phyloP scores from a whole-genome alignment of 2,888 invertebrate genomes.

The Venusia cambrica region DNA sequence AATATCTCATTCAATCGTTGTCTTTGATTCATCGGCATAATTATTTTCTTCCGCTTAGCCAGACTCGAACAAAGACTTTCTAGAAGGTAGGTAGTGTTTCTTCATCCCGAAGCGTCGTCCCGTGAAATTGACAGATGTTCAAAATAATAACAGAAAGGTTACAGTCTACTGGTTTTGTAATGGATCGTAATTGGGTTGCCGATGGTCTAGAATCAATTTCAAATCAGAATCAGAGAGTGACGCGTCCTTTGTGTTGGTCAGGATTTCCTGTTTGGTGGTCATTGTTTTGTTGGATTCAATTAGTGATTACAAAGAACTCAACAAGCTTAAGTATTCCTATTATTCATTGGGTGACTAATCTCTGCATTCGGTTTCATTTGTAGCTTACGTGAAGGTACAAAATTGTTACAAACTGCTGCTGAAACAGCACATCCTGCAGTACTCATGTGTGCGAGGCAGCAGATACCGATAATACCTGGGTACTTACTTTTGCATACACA shows the following conservation, averaged over 20 bases:
- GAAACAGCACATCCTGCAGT: too few relatives aligned
- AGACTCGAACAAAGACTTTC: conserved; percentile 55
- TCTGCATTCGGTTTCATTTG: too few relatives aligned
- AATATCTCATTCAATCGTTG: conserved; percentile 42
- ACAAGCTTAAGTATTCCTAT: too few relatives aligned
- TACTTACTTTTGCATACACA: background rate
- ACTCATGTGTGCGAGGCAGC: too few relatives aligned
- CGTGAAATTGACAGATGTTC: conserved; percentile 64
- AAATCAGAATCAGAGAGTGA: conserved; percentile 30
- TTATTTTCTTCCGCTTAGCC: conserved; percentile 68
- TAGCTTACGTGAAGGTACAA: too few relatives aligned
- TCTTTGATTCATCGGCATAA: conserved; percentile 53
- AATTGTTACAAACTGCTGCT: too few relatives aligned
- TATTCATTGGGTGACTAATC: too few relatives aligned
- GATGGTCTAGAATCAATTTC: conserved; percentile 44
- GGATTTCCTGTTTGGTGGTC: conserved; percentile 15
- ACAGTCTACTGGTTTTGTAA: conserved; percentile 42
- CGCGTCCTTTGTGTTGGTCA: conserved; percentile 19
- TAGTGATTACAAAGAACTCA: conserved; percentile 1
- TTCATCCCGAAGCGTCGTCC: conserved; percentile 51
- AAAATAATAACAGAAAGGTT: conserved; percentile 60
- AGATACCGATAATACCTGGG: too few relatives aligned
- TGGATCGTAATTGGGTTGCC: conserved; percentile 43
- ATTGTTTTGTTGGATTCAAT: conserved; percentile 8
- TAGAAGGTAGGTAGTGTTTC: conserved; percentile 46